Base-by-base conservation (phyloP, 2,113 vertebrate genomes). In the Chascanopsetta lugubris region DNA sequence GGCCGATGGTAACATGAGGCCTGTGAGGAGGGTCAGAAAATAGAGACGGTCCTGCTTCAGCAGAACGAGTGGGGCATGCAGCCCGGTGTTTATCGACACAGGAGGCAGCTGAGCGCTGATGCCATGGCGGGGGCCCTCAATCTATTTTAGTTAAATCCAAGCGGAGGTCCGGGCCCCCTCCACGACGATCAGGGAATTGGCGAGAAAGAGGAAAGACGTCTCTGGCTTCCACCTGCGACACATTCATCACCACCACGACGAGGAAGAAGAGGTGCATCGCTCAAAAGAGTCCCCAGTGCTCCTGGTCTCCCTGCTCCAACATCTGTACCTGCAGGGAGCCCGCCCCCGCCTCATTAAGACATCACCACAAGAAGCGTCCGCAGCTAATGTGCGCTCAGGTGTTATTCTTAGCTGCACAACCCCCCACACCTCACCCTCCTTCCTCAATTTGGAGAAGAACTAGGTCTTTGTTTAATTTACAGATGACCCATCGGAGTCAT, bases 401-500 rank as follows among this genome's bases (percentile, higher is more conserved):
- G 77, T 69, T 74, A 68, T 80, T 85, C 68, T 85, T 78, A 77
- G 73, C 24, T 45, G 3, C 36, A 13, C 50, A 43, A 25, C 32
- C 26, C 17, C 53, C 10, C 25, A 5, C 50, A 21, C 29, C 42
- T 32, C 49, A 17, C 51, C 69, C 48, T 10, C 70, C 57, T 26
- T 9, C 53, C 56, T 62, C 36, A 62, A 34, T 61, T 59, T 63
- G 24, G 66, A 77, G 76, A 50, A 74, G 75, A 91, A 79, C 63
- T 69, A 40, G 71, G 79, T 85, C 85, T 71, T 67, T 85, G 71
- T 74, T 88, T 82, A 60, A 78, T 88, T 85, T 79, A 75, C 83
- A 69, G 73, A 82, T 29, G 76, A 47, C 57, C 72, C 55, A 5
- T 57, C 62, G 70, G 69, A 87, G 75, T 85, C 22, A 60, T 77